Conservation (phyloP, 2,888 invertebrate species). For the Apodemia mormo region DNA sequence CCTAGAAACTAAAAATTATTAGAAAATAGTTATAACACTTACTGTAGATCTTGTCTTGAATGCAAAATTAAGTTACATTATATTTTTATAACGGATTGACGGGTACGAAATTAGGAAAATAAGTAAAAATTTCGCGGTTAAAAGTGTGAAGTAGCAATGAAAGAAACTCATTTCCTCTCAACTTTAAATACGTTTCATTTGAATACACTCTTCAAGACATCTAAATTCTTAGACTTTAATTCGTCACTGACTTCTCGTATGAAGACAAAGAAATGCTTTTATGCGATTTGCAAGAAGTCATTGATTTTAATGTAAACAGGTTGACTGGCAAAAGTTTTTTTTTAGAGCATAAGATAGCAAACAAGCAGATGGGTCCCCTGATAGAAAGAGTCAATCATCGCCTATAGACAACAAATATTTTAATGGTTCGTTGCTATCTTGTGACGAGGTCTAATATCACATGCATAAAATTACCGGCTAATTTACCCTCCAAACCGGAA, state of each 20-base stretch:
- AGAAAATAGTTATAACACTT: too few species aligned
- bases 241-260: conserved; percentile 59
- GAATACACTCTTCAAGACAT: conserved; percentile 61
- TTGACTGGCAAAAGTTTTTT: too few species aligned
- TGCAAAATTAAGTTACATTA: neutral
- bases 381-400: too few species aligned
- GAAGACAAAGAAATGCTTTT: conserved; percentile 65
- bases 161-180: conserved; percentile 78
- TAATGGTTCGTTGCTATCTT: too few species aligned
- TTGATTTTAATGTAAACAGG: neutral
- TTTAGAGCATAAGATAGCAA: too few species aligned
- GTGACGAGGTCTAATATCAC: too few species aligned
- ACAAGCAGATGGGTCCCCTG: too few species aligned
- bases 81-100: neutral
- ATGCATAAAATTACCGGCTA: too few species aligned
- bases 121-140: neutral
- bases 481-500: too few species aligned
- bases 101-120: neutral
- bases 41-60: neutral
- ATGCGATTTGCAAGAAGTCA: conserved; percentile 30
- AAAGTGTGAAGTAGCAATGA: conserved; percentile 43
- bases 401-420: too few species aligned
- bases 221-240: conserved; percentile 70
- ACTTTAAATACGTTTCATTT: conserved; percentile 80
- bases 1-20: too few species aligned